Evolutionary conservation across 2,888 invertebrate species (phyloP).

Genomic region (Thelaira solivaga): DNA sequence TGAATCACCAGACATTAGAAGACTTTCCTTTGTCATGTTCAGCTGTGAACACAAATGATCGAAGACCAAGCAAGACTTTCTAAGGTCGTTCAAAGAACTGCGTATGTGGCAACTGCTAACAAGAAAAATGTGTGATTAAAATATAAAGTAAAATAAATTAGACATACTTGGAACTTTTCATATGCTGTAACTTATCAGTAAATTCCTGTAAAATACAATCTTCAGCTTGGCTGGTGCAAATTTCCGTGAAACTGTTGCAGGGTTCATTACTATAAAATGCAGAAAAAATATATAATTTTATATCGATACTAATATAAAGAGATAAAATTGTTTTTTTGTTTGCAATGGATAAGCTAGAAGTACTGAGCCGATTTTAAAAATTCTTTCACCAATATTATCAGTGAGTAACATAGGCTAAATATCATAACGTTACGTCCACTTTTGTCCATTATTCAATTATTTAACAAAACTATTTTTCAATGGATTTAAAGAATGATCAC

Average conservation of each 20-base stretch:
- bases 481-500: too few species aligned
- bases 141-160: background rate
- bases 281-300: background rate
- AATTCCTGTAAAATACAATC: conserved; percentile 70
- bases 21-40: conserved; percentile 65
- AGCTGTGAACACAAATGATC: conserved; percentile 65
- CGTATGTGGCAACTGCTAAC: conserved; percentile 60
- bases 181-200: conserved; percentile 67
- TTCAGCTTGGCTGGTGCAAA: conserved; percentile 69
- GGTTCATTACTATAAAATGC: conserved; percentile 64
- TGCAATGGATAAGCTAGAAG: too few species aligned
- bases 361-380: too few species aligned
- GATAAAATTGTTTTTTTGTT: too few species aligned
- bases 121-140: background rate
- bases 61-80: conserved; percentile 65
- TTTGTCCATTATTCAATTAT: too few species aligned
- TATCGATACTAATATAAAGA: too few species aligned
- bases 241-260: conserved; percentile 69
- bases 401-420: too few species aligned
- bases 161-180: conserved; percentile 68
- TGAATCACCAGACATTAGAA: conserved; percentile 69
- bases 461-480: too few species aligned
- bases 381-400: too few species aligned
- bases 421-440: too few species aligned
- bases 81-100: conserved; percentile 59